Conservation (phyloP, 2,888 invertebrate species). For the Epirrita christyi region DNA sequence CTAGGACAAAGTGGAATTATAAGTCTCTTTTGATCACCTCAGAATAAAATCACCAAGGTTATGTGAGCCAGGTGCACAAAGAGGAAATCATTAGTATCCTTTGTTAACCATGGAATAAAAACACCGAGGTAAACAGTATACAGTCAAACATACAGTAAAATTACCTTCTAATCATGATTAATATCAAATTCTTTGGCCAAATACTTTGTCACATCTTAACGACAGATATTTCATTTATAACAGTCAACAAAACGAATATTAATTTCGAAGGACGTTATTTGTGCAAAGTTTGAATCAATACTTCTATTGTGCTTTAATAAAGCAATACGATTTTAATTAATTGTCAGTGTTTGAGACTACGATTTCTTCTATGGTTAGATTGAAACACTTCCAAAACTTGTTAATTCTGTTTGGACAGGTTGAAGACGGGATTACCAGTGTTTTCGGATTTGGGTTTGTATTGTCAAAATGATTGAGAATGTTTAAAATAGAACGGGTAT, state of each 20-base stretch:
- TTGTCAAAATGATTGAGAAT: constrained; percentile 29
- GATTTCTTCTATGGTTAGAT: constrained; percentile 32
- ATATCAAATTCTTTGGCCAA: constrained; percentile 48
- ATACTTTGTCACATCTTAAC: constrained; percentile 49
- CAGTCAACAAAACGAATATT: constrained; percentile 40
- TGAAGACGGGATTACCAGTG: constrained; percentile 26
- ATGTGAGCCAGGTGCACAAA: no score
- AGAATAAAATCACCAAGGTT: no score
- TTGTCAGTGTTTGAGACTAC: constrained; percentile 62
- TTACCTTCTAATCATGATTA: constrained; percentile 11
- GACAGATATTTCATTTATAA: constrained; percentile 38
- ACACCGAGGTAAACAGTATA: no score
- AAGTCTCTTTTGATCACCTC: no score
- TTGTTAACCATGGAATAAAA: no score
- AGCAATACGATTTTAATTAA: constrained; percentile 71
- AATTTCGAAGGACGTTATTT: constrained; percentile 34
- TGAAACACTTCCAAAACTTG: constrained; percentile 70
- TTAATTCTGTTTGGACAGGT: constrained; percentile 74
- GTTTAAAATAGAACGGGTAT: constrained; percentile 18
- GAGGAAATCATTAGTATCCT: no score
- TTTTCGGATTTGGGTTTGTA: constrained; percentile 19
- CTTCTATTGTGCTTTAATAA: constrained; percentile 58
- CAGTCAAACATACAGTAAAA: background rate
- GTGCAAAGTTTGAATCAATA: constrained; percentile 57
- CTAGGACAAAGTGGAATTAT: no score